Conservation (phyloP, 1,140 invertebrate genomes). For the Aporrectodea caliginosa region DNA sequence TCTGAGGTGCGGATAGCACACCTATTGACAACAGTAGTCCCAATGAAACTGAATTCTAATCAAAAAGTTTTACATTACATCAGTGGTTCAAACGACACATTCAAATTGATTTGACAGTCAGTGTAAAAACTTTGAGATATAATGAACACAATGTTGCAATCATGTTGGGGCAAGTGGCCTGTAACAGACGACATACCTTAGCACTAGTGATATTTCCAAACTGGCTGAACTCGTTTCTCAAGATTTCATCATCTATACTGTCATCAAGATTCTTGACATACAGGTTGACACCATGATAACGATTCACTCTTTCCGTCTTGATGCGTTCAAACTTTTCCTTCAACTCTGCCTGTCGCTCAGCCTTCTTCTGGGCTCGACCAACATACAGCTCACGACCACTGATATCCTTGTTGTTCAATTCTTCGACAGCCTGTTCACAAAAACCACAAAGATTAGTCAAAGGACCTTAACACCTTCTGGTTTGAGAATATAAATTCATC, state of each 20-base stretch:
- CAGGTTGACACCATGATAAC: conserved; percentile 85
- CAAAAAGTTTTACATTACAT: too few species aligned
- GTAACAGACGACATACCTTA: conserved; percentile 69
- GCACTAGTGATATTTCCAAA: conserved; percentile 97
- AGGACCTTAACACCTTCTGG: too few species aligned
- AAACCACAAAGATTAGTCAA: too few species aligned
- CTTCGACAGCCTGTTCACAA: conserved; percentile 67
- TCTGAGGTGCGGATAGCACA: too few species aligned
- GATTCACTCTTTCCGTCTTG: conserved; percentile 68
- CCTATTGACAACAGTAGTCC: too few species aligned
- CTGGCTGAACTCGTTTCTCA: conserved; percentile 87
- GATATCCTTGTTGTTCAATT: conserved; percentile 81
- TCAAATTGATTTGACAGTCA: too few species aligned
- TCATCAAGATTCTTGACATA: conserved; percentile 99
- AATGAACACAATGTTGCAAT: too few species aligned
- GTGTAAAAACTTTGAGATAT: too few species aligned
- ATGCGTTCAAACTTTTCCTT: conserved; percentile 93
- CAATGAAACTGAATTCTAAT: too few species aligned
- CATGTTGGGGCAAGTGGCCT: too few species aligned
- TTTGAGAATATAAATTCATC: too few species aligned
- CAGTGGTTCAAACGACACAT: too few species aligned
- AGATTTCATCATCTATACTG: conserved; percentile 89
- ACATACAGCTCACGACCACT: conserved; percentile 58
- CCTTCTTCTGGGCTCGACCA: conserved; percentile 96
- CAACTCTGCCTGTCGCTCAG: conserved; percentile 92